These are phyloP conservation scores for Aricia artaxerxes DNA, from an alignment of 2,888 invertebrate genomes.

Conservation along the genomic window DNA sequence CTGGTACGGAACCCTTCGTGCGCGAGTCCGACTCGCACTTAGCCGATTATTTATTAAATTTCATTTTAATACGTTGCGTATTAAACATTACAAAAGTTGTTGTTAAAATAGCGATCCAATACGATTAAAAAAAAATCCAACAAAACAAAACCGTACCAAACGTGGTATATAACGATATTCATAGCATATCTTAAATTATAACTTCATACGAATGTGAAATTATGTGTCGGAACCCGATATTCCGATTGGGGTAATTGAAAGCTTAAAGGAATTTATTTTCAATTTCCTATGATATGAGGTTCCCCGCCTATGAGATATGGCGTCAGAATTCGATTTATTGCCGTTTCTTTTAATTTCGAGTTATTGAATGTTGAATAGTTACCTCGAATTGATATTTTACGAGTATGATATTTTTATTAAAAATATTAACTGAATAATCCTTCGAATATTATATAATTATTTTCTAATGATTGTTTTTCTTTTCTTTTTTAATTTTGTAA, in stretches of 20 bases:
- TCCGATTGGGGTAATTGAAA: slow-evolving; percentile 76
- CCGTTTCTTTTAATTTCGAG: slow-evolving; percentile 52
- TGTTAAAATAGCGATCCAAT: too few relatives aligned
- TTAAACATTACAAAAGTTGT: not conserved
- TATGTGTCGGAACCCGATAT: slow-evolving; percentile 64
- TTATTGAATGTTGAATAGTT: slow-evolving; percentile 34
- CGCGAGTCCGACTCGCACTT: too few relatives aligned
- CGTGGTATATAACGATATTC: slow-evolving; percentile 31
- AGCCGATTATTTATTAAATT: too few relatives aligned
- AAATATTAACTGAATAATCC: not conserved
- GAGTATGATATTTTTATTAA: not conserved
- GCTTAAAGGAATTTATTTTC: slow-evolving; percentile 79
- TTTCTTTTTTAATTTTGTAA: too few relatives aligned
- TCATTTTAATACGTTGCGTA: not conserved
- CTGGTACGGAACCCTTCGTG: too few relatives aligned
- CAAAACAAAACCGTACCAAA: slow-evolving; percentile 1
- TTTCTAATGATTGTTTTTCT: too few relatives aligned
- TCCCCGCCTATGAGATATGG: slow-evolving; percentile 61
- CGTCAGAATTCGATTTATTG: slow-evolving; percentile 53
- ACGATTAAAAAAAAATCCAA: not conserved
- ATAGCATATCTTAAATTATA: slow-evolving; percentile 43
- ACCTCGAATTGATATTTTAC: not conserved
- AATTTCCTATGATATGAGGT: slow-evolving; percentile 73
- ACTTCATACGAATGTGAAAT: slow-evolving; percentile 48
- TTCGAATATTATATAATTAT: too few relatives aligned